Base-by-base conservation (phyloP, 1,140 invertebrate species). In the Conus betulinus region DNA sequence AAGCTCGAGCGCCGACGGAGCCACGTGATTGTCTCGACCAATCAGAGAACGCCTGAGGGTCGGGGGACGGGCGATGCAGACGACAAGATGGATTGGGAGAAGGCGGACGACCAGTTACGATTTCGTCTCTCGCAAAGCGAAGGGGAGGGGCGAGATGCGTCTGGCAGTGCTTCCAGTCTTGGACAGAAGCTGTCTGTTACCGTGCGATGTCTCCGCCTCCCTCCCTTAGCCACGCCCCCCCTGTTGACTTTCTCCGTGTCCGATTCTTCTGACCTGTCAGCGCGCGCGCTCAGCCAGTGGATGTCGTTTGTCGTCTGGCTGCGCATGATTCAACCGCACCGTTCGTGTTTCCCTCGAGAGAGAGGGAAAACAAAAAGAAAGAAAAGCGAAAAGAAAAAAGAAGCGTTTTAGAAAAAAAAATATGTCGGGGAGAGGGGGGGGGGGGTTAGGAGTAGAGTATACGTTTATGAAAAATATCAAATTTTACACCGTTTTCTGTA, bases 1-100 rank as follows among this genome's bases (percentile, higher is more conserved):
- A 91, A 91, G 92, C 92, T 90, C 90, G 92, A 8, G 91, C 90
- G 87, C 90, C 85, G 89, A 83, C 89, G 79, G 82, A 55, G 86
- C 88, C 93, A 94, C 93, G 93, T 94, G 93, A 89, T 88, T 78
- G 53, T 17, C 87, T 76, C 82, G 91, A 89, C 93, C 93, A 94
- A 94, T 94, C 91, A 51, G 51, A 15, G 51, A 15, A 11, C 79
- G 55, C 74, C 8, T 60, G 57, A 15, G 8, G 8, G 25, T n/a
- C 39, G 17, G 20, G 55, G 53, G 74, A 55, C 53, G 88, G 83
- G 52, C 20, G 83, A 27, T 76, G 55, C 51, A 67, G 74, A 53
- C 23, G 84, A 39, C 17, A 63, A 81, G 88, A 85, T 84, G 84
- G 88, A 85, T 85, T 10, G 82, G 78, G 57, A 57, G n/a, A 27